phyloP scores from a whole-genome alignment of 2,113 vertebrate genomes.

The Benitochromis conjunctus region DNA sequence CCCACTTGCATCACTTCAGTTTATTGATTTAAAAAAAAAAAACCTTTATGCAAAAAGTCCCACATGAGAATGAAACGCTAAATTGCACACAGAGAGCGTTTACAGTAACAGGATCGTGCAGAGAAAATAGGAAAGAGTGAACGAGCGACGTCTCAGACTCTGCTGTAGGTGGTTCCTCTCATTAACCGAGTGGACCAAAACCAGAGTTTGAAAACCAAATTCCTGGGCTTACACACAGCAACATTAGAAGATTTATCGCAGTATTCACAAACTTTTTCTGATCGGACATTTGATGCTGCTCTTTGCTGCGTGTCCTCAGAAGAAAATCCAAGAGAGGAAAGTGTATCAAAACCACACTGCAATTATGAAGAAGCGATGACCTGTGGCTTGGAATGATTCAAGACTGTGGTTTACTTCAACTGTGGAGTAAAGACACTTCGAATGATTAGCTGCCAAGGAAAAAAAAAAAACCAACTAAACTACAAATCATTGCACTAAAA shows the following conservation, averaged over 20 bases:
- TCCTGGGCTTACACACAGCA: background rate
- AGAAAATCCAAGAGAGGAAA: background rate
- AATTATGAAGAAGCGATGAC: slow-evolving; percentile 1
- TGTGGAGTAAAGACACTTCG: slow-evolving; percentile 37
- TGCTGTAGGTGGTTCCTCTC: background rate
- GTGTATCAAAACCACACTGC: background rate
- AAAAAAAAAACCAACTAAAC: slow-evolving; percentile 18
- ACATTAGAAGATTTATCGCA: background rate
- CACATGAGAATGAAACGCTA: background rate
- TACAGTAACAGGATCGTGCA: background rate
- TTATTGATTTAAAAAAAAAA: background rate
- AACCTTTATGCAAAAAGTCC: background rate
- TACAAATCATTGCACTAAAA: slow-evolving; percentile 48
- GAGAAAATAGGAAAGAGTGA: background rate
- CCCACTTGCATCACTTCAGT: background rate
- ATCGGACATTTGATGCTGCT: background rate
- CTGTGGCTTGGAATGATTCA: slow-evolving; percentile 60
- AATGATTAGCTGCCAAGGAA: slow-evolving; percentile 60
- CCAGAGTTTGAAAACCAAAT: background rate
- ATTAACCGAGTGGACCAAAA: background rate
- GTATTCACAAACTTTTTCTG: background rate
- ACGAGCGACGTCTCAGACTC: background rate
- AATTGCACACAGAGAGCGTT: background rate
- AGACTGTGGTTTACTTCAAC: slow-evolving; percentile 23
- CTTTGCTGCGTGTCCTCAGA: background rate